Evolutionary conservation across 2,888 invertebrate genomes (phyloP).

Genomic region (Pemphredon lugubris): DNA sequence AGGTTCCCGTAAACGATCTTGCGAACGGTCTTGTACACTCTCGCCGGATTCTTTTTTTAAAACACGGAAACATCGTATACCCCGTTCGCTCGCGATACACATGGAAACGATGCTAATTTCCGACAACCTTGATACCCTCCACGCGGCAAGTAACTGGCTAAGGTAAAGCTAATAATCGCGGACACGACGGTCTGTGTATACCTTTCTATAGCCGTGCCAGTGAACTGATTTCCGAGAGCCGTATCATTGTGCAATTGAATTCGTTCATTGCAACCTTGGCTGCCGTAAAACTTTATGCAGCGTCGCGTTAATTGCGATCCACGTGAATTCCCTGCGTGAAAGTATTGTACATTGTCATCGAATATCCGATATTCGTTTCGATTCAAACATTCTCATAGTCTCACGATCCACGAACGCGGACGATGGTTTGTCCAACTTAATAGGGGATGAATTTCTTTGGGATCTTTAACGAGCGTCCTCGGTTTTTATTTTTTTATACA

Average conservation of each 20-base stretch:
- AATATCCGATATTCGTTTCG: background rate
- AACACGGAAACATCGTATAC: no score
- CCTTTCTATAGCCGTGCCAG: conserved; percentile 71
- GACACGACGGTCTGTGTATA: conserved; percentile 42
- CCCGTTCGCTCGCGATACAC: conserved; percentile 5
- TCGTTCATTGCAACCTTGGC: conserved; percentile 70
- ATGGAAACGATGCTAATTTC: conserved; percentile 38
- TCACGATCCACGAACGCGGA: no score
- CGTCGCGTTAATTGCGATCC: conserved; percentile 67
- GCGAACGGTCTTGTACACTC: no score
- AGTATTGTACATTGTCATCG: background rate
- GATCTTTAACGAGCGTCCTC: no score
- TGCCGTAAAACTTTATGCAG: conserved; percentile 45
- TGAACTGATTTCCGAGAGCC: conserved; percentile 70
- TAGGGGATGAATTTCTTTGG: no score
- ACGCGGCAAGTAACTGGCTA: conserved; percentile 54
- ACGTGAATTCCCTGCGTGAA: background rate
- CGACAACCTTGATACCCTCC: conserved; percentile 57
- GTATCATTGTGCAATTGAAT: conserved; percentile 72
- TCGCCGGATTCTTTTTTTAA: no score
- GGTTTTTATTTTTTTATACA: no score
- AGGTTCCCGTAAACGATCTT: no score
- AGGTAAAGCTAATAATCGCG: conserved; percentile 63
- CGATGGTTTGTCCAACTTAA: no score
- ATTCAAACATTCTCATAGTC: background rate